A percentile compares a stretch with the other conserved stretches of the same genome.
Evolutionary conservation across 2,113 vertebrate species (phyloP).

Genomic region (Cryptoleucopteryx plumbea): DNA sequence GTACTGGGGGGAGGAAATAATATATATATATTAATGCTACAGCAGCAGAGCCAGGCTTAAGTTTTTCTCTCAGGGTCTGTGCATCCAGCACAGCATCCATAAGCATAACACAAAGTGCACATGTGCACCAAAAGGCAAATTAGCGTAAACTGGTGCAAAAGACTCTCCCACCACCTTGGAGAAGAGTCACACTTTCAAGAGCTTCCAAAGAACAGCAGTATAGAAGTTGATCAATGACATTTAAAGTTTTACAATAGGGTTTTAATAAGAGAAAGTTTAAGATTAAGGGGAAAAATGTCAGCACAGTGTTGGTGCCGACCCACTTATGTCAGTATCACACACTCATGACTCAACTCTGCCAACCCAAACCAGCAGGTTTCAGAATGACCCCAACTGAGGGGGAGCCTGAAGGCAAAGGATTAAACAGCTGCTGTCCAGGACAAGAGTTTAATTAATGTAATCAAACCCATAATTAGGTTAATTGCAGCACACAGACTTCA

Average conservation of each 20-base stretch:
- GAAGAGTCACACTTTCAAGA: neutral
- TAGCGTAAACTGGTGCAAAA: neutral
- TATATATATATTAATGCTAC: neutral
- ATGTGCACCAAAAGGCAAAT: neutral
- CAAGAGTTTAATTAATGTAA: slow-evolving; percentile 65
- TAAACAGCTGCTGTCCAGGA: slow-evolving; percentile 20
- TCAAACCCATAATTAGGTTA: slow-evolving; percentile 58
- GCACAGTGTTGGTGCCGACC: neutral
- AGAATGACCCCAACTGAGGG: neutral
- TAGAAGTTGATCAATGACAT: neutral
- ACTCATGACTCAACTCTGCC: neutral
- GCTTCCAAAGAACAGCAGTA: neutral
- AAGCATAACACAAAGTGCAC: neutral
- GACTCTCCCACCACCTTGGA: neutral
- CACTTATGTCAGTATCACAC: neutral
- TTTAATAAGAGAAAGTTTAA: neutral
- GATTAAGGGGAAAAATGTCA: neutral
- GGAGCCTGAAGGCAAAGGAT: neutral
- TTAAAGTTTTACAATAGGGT: neutral
- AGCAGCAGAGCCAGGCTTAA: neutral
- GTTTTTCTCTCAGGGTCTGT: neutral
- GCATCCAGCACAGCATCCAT: neutral
- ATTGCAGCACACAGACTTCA: slow-evolving; percentile 18
- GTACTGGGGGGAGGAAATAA: neutral
- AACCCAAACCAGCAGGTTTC: neutral